Conservation (phyloP, 64 coral and sea anemone species). For the Dendronephthya gigantea region DNA sequence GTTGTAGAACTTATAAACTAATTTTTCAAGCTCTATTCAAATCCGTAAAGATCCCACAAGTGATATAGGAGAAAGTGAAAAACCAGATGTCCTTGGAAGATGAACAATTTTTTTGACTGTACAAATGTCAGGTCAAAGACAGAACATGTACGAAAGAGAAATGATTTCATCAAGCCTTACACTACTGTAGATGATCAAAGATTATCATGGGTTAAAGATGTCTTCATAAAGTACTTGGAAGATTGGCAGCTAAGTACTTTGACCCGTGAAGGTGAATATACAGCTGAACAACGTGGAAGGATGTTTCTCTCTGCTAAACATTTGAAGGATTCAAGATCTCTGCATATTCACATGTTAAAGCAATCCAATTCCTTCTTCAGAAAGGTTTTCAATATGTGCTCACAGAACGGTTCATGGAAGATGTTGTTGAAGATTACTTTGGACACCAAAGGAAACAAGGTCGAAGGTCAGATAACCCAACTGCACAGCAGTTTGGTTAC, state of each 20-base stretch:
- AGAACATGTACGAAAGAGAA: no score
- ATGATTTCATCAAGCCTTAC: not conserved
- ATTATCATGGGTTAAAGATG: not conserved
- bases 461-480: not conserved
- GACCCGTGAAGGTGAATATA: not conserved
- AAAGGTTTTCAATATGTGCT: not conserved
- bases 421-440: not conserved
- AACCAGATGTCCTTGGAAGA: not conserved
- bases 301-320: conserved; percentile 10
- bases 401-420: not conserved
- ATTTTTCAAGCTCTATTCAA: no score
- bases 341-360: not conserved
- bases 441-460: not conserved
- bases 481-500: conserved; percentile 2
- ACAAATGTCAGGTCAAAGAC: not conserved
- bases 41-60: no score
- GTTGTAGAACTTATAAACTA: no score
- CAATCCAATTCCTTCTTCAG: not conserved
- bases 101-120: not conserved
- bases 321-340: not conserved
- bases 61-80: not conserved
- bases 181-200: not conserved
- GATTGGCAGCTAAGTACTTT: not conserved
- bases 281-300: not conserved
- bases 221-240: not conserved